Evolutionary conservation across 2,888 invertebrate species (phyloP).

Genomic region (Nematopogon swammerdamellus): DNA sequence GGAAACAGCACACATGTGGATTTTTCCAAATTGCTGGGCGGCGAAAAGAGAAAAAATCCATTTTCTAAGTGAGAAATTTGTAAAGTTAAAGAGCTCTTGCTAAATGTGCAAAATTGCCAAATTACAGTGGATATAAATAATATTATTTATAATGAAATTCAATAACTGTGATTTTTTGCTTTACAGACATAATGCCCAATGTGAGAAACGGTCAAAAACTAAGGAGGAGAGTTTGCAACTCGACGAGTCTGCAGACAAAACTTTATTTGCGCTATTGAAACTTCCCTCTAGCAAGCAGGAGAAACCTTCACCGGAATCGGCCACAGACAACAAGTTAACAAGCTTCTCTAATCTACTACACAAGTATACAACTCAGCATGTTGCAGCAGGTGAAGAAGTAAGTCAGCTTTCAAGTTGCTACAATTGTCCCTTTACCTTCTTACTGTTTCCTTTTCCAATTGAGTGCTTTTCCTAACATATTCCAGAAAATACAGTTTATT

Average conservation of each 20-base stretch:
- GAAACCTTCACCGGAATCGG: conserved; percentile 25
- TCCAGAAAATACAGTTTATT: too few species aligned
- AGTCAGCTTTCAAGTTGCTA: too few species aligned
- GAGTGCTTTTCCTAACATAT: too few species aligned
- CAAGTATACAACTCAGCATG: conserved; percentile 42
- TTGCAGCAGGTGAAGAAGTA: conserved; percentile 31
- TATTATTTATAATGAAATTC: background rate
- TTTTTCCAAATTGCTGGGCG: conserved; percentile 41
- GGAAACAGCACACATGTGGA: conserved; percentile 31
- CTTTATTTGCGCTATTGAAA: conserved; percentile 54
- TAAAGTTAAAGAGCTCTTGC: background rate
- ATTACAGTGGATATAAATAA: background rate
- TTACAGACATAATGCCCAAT: conserved; percentile 25
- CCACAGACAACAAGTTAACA: conserved; percentile 37
- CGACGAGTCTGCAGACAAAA: conserved; percentile 55
- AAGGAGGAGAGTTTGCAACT: conserved; percentile 19
- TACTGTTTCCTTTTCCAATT: too few species aligned
- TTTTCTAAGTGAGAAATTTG: conserved; percentile 58
- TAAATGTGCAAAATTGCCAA: too few species aligned
- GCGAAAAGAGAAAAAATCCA: conserved; percentile 74
- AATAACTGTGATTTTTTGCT: conserved; percentile 1
- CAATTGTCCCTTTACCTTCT: too few species aligned
- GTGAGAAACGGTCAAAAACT: conserved; percentile 30
- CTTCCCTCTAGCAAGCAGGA: conserved; percentile 31
- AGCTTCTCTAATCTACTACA: conserved; percentile 48